Percentiles rank a stretch among this genome's conserved stretches.
Conservation (phyloP, 2,113 vertebrate species). For the Thamnaconus septentrionalis region DNA sequence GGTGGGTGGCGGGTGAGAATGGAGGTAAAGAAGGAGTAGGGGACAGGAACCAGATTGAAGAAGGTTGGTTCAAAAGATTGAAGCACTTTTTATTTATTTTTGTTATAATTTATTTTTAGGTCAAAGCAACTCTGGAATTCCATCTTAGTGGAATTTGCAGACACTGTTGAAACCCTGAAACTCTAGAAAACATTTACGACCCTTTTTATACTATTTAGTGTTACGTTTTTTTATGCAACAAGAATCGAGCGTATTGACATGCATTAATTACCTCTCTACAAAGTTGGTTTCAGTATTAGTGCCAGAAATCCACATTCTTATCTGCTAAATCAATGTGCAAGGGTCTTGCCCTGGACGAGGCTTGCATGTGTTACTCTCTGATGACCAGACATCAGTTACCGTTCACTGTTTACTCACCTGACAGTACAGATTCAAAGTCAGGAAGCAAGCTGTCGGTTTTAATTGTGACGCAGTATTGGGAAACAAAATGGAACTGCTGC, state of each 20-base stretch:
- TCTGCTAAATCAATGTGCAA: too few species aligned
- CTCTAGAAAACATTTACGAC: background rate
- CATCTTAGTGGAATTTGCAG: background rate
- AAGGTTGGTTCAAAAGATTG: background rate
- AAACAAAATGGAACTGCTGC: background rate
- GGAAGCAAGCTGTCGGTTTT: background rate
- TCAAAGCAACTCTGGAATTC: background rate
- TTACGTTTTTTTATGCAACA: background rate
- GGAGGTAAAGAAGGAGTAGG: background rate
- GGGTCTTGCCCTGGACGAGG: too few species aligned
- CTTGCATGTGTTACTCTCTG: too few species aligned
- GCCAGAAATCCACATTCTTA: too few species aligned
- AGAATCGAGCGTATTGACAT: background rate
- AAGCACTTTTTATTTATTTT: conserved; percentile 32
- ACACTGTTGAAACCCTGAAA: conserved; percentile 14
- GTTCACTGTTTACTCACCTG: too few species aligned
- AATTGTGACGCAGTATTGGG: background rate
- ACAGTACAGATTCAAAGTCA: too few species aligned
- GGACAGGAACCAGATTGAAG: conserved; percentile 2
- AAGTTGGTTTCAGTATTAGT: background rate
- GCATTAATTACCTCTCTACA: background rate
- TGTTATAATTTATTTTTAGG: background rate
- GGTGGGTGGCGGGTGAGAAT: background rate
- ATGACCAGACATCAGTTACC: background rate
- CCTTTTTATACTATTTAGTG: background rate